phyloP scores from a whole-genome alignment of 2,888 invertebrate genomes.

The Pheosia gnoma region DNA sequence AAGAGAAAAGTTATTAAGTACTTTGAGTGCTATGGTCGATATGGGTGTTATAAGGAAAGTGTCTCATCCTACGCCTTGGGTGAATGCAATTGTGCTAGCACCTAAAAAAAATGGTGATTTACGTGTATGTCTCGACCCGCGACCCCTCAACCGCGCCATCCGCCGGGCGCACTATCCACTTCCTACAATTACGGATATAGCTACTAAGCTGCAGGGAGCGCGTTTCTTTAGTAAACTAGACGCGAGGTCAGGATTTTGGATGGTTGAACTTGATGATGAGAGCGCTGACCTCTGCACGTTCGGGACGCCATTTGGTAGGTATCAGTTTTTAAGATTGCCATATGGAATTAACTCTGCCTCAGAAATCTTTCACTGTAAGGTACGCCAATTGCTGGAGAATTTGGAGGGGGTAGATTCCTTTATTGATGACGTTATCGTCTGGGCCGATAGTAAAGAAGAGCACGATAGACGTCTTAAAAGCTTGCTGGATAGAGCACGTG shows the following conservation, averaged over 20 bases:
- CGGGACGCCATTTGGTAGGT: constrained; percentile 14
- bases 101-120: not conserved
- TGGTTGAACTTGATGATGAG: constrained; percentile 12
- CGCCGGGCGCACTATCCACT: not conserved
- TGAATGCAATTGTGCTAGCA: not conserved
- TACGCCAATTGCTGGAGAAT: constrained; percentile 18
- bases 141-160: not conserved
- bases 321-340: constrained; percentile 10
- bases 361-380: constrained; percentile 15
- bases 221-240: constrained; percentile 10
- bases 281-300: constrained; percentile 16
- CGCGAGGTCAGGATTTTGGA: constrained; percentile 11
- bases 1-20: not conserved
- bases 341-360: constrained; percentile 8
- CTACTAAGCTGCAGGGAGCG: not conserved
- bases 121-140: not conserved
- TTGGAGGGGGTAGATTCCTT: constrained; percentile 20
- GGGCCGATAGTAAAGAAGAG: constrained; percentile 5
- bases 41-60: not conserved
- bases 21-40: not conserved
- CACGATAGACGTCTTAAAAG: constrained; percentile 17
- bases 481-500: constrained; percentile 13
- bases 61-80: not conserved
- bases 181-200: not conserved
- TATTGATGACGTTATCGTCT: constrained; percentile 12